phyloP scores from a whole-genome alignment of 1,140 invertebrate species.

The Sipha flava region DNA sequence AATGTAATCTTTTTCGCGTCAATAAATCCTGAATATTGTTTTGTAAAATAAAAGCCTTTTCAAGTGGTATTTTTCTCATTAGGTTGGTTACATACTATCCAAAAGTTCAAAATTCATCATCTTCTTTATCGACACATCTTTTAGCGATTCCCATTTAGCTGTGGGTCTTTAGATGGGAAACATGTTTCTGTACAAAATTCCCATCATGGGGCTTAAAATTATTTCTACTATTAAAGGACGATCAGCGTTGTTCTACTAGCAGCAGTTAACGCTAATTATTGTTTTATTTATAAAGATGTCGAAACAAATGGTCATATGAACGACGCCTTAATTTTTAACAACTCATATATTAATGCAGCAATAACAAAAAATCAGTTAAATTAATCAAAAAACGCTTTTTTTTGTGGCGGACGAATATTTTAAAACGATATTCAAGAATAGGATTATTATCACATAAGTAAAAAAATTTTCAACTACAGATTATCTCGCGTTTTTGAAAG shows the following conservation, averaged over 20 bases:
- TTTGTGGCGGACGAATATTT: background rate
- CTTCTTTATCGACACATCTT: background rate
- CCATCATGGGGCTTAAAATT: background rate
- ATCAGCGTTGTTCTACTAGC: slow-evolving; percentile 43
- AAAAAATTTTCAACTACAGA: background rate
- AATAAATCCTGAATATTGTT: background rate
- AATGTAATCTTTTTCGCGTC: background rate
- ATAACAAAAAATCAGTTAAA: background rate
- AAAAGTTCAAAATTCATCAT: background rate
- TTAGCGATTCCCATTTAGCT: background rate
- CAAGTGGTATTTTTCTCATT: background rate
- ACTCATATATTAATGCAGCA: background rate
- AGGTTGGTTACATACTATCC: background rate
- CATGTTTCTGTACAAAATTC: background rate
- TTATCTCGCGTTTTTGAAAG: background rate
- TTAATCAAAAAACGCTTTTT: background rate
- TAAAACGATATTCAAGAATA: background rate
- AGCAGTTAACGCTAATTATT: slow-evolving; percentile 43
- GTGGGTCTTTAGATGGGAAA: background rate
- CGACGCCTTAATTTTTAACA: background rate
- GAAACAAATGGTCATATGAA: slow-evolving; percentile 39
- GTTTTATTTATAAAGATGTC: slow-evolving; percentile 42
- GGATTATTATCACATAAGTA: background rate
- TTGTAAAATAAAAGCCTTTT: background rate
- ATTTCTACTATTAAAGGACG: slow-evolving; percentile 43